Percentiles rank a stretch among this genome's conserved stretches.
Conservation (phyloP, 2,888 invertebrate genomes). For the Tubulanus polymorphus region DNA sequence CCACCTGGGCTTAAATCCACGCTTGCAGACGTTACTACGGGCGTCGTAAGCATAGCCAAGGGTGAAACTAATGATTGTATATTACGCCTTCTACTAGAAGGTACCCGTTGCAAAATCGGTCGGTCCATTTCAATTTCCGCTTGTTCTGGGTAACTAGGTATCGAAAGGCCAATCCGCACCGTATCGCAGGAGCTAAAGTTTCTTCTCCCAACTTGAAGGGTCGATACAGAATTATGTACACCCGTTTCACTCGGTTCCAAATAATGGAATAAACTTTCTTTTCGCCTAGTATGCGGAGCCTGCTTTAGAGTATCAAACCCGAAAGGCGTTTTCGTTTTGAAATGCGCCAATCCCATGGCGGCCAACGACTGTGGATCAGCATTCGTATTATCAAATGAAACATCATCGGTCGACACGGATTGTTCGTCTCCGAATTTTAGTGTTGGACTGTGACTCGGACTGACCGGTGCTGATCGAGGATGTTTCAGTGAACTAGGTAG, state of each 20-base stretch:
- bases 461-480: slow-evolving; percentile 1
- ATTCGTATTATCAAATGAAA: slow-evolving; percentile 24
- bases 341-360: slow-evolving; percentile 34
- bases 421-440: background rate
- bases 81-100: background rate
- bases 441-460: background rate
- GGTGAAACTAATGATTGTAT: background rate
- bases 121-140: background rate
- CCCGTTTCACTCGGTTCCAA: too few relatives aligned
- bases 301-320: slow-evolving; percentile 38
- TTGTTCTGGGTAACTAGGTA: background rate
- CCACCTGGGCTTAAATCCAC: too few relatives aligned
- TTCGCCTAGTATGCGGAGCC: slow-evolving; percentile 35
- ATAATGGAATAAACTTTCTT: slow-evolving; percentile 39
- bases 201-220: background rate
- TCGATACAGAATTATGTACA: background rate
- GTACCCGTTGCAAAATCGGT: background rate
- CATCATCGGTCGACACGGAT: background rate
- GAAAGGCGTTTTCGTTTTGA: slow-evolving; percentile 29
- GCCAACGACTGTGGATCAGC: slow-evolving; percentile 33
- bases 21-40: too few relatives aligned
- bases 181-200: background rate
- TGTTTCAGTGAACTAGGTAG: background rate
- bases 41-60: slow-evolving; percentile 1
- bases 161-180: background rate